Conservation (phyloP, 2,888 invertebrate genomes). For the Acanthosepion lycidas region DNA sequence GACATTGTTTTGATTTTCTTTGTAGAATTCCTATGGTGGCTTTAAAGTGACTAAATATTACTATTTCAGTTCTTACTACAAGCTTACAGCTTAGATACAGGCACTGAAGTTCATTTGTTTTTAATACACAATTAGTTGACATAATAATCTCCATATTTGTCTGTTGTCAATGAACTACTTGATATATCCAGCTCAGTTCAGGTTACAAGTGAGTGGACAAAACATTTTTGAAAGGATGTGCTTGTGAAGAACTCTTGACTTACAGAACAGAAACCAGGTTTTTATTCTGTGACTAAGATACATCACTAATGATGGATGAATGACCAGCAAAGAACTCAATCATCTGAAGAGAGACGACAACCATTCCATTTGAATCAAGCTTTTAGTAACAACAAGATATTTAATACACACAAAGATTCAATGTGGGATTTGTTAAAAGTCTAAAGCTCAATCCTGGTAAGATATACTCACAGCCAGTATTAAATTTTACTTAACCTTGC, state of each 20-base stretch:
- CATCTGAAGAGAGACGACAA: neutral
- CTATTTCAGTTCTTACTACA: neutral
- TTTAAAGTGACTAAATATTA: neutral
- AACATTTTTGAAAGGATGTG: neutral
- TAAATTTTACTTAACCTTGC: neutral
- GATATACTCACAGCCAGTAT: neutral
- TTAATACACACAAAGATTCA: neutral
- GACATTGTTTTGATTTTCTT: neutral
- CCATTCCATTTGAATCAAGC: neutral
- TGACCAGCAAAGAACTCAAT: too few relatives aligned
- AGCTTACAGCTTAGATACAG: too few relatives aligned
- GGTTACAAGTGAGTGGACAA: neutral
- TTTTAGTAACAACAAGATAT: neutral
- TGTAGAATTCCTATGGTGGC: neutral
- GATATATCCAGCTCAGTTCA: neutral
- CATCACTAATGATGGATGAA: neutral
- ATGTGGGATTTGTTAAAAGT: neutral
- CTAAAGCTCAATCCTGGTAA: neutral
- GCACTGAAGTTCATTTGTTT: neutral
- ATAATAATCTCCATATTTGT: constrained; percentile 16
- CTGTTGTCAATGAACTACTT: neutral
- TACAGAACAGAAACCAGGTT: neutral
- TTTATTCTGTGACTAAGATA: neutral
- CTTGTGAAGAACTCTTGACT: constrained; percentile 22
- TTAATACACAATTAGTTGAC: neutral